These are phyloP conservation scores for Alentia gelatinosa DNA, from an alignment of 2,888 invertebrate species.

Conservation along the genomic window DNA sequence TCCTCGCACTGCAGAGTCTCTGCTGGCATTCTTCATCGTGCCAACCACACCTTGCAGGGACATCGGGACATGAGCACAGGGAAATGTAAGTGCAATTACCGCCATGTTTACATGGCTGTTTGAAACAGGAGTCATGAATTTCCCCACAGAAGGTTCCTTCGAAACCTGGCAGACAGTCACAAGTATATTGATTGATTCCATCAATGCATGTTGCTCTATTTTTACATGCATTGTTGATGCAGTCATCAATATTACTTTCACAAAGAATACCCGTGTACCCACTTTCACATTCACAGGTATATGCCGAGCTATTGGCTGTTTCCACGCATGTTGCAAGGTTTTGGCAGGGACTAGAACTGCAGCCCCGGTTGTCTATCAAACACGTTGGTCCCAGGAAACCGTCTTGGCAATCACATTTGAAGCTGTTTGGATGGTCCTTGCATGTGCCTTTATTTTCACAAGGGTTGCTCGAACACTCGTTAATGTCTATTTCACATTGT, in stretches of 20 bases:
- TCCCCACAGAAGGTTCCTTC: slow-evolving; percentile 45
- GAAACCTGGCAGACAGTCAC: slow-evolving; percentile 57
- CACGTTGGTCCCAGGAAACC: slow-evolving; percentile 55
- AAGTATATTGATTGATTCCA: slow-evolving; percentile 51
- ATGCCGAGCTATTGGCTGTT: slow-evolving; percentile 41
- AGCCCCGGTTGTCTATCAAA: slow-evolving; percentile 78
- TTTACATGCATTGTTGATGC: slow-evolving; percentile 53
- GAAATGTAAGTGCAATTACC: slow-evolving; percentile 70
- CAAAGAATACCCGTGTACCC: slow-evolving; percentile 47
- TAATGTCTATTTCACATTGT: slow-evolving; percentile 67
- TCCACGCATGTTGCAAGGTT: slow-evolving; percentile 90
- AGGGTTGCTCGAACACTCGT: slow-evolving; percentile 68
- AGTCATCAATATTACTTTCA: slow-evolving; percentile 61
- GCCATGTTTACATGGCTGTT: slow-evolving; percentile 64
- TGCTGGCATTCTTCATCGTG: slow-evolving; percentile 73
- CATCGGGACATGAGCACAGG: slow-evolving; percentile 72
- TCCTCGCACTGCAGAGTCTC: slow-evolving; percentile 65
- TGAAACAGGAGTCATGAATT: slow-evolving; percentile 57
- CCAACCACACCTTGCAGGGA: slow-evolving; percentile 73
- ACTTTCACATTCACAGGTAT: slow-evolving; percentile 58
- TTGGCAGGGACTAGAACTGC: slow-evolving; percentile 96
- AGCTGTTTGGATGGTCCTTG: slow-evolving; percentile 65
- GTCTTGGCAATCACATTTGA: slow-evolving; percentile 68
- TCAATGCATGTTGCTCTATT: slow-evolving; percentile 57
- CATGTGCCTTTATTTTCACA: slow-evolving; percentile 66